A percentile compares a stretch with the other conserved stretches of the same genome.
These are phyloP conservation scores for Spodoptera litura DNA, from an alignment of 1,140 invertebrate genomes.

Conservation along the genomic window DNA sequence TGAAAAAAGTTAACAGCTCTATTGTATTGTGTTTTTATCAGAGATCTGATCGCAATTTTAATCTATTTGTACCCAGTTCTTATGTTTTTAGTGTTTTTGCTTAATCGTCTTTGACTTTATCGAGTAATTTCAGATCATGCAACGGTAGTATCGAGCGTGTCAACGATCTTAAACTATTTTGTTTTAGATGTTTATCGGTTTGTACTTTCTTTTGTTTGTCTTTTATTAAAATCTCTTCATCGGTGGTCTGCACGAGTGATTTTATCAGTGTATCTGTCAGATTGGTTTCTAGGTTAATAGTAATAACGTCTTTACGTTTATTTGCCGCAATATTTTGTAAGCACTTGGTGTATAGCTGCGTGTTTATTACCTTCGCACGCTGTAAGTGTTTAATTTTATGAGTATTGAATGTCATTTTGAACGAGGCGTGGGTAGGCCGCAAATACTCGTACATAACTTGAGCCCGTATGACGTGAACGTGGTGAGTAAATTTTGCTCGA, in stretches of 20 bases:
- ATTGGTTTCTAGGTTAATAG: not conserved
- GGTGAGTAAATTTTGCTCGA: not conserved
- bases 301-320: not conserved
- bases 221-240: constrained; percentile 6
- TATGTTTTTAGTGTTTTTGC: not conserved
- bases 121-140: not conserved
- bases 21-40: constrained; percentile 44
- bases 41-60: constrained; percentile 15
- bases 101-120: not conserved
- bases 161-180: constrained; percentile 12
- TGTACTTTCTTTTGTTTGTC: too few relatives aligned
- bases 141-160: not conserved
- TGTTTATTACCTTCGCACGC: constrained; percentile 16
- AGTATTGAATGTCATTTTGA: constrained; percentile 33
- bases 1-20: constrained; percentile 17
- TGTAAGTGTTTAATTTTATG: constrained; percentile 31
- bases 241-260: constrained; percentile 3
- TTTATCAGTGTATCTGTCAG: not conserved
- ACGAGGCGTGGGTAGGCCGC: constrained; percentile 13
- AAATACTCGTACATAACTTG: not conserved
- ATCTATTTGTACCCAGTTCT: not conserved
- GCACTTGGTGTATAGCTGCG: constrained; percentile 5
- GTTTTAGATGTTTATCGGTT: constrained; percentile 1
- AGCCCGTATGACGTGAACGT: constrained; percentile 12
- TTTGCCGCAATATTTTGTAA: constrained; percentile 5